Percentiles rank a stretch among this genome's conserved stretches.
Evolutionary conservation across 2,113 vertebrate species (phyloP).

Genomic region (Marcusenius ussheri): DNA sequence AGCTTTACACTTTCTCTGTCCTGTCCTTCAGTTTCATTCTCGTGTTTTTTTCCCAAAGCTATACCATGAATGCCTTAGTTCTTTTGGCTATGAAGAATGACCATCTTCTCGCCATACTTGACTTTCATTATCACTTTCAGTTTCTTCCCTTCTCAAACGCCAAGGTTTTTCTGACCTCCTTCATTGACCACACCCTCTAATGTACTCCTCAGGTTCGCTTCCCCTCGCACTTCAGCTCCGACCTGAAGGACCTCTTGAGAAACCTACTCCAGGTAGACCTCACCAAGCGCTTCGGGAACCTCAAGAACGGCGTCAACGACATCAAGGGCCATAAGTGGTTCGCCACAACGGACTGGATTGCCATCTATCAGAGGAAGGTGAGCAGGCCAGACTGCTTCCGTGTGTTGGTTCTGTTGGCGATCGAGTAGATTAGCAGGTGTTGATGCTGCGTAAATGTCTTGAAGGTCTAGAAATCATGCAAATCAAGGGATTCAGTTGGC

Average conservation of each 20-base stretch:
- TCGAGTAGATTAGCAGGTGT: not conserved
- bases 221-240: constrained; percentile 88
- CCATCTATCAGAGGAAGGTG: constrained; percentile 91
- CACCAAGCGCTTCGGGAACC: constrained; percentile 88
- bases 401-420: too few species aligned
- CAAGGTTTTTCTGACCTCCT: not conserved
- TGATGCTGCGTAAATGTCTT: not conserved
- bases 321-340: constrained; percentile 95
- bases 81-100: too few species aligned
- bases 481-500: not conserved
- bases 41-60: not conserved
- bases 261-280: constrained; percentile 90
- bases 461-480: not conserved
- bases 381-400: not conserved
- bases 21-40: not conserved
- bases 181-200: not conserved
- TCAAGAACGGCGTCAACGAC: constrained; percentile 87
- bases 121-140: not conserved
- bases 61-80: not conserved
- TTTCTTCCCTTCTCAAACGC: not conserved
- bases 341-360: constrained; percentile 87
- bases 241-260: constrained; percentile 83
- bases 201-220: constrained; percentile 68
- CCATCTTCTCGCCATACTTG: not conserved
- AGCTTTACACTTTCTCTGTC: not conserved